Percentiles rank a stretch among this genome's conserved stretches.
Evolutionary conservation across 2,888 invertebrate genomes (phyloP).

Genomic region (Xestia ashworthii): DNA sequence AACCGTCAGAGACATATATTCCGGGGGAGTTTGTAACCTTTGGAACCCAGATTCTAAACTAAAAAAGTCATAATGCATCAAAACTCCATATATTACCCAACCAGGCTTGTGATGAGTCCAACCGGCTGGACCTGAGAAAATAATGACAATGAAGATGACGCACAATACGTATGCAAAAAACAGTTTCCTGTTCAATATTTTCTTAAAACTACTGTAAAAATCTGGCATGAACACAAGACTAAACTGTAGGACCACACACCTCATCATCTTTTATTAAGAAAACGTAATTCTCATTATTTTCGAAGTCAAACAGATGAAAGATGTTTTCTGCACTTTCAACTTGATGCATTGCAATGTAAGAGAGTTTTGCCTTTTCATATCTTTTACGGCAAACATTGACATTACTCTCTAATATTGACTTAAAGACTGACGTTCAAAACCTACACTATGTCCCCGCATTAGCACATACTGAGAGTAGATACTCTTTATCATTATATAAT

Average conservation of each 20-base stretch:
- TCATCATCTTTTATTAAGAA: not conserved
- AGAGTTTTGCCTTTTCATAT: slow-evolving; percentile 37
- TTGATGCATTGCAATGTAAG: not conserved
- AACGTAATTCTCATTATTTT: not conserved
- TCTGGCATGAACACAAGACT: not conserved
- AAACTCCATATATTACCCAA: not conserved
- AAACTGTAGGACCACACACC: not conserved
- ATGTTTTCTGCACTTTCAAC: not conserved
- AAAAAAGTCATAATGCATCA: not conserved
- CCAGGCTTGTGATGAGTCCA: not conserved
- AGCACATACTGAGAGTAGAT: not conserved
- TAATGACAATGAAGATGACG: not conserved
- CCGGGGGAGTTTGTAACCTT: too few relatives aligned
- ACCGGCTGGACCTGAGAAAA: not conserved
- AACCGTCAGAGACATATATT: not conserved
- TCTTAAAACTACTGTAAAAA: not conserved
- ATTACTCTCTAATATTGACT: slow-evolving; percentile 33
- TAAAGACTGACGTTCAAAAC: slow-evolving; percentile 10
- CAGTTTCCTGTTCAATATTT: not conserved
- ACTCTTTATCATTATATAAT: not conserved
- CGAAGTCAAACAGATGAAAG: not conserved
- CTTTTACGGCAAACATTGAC: slow-evolving; percentile 24
- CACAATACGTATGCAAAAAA: not conserved
- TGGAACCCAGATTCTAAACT: not conserved
- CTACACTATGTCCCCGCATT: slow-evolving; percentile 7